phyloP scores from a whole-genome alignment of 2,888 invertebrate genomes.

The Acanthacorydalis orientalis region DNA sequence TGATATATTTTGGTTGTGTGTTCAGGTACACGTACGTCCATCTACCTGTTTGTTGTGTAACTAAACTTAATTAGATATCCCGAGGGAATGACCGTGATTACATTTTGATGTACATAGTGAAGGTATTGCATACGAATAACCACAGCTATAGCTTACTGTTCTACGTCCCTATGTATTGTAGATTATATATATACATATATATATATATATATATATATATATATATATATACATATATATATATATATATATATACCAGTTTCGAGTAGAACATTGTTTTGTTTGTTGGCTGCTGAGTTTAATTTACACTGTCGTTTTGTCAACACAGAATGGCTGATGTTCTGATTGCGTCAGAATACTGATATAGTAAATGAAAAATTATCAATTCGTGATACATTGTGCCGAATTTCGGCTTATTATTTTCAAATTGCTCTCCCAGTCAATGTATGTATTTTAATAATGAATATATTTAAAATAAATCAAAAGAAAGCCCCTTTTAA shows the following conservation, averaged over 20 bases:
- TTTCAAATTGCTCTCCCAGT: not conserved
- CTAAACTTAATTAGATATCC: slow-evolving; percentile 6
- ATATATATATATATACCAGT: not conserved
- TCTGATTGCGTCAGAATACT: no score
- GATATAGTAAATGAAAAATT: no score
- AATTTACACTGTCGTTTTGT: no score
- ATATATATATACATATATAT: not conserved
- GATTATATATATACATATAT: not conserved
- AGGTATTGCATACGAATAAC: not conserved
- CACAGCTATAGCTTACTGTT: not conserved
- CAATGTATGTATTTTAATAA: no score
- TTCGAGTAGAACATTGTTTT: not conserved
- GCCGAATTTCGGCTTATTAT: not conserved
- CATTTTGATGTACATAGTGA: slow-evolving; percentile 1
- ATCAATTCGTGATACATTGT: no score
- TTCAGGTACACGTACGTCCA: no score
- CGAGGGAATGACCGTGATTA: slow-evolving; percentile 1
- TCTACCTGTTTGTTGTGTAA: not conserved
- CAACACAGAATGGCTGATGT: no score
- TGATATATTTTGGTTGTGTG: not conserved
- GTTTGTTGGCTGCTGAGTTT: not conserved
- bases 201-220: not conserved
- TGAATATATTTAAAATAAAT: no score
- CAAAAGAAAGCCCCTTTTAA: no score
- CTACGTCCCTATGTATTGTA: not conserved